phyloP scores from a whole-genome alignment of 2,113 vertebrate species.

The Leptocoma aspasia region DNA sequence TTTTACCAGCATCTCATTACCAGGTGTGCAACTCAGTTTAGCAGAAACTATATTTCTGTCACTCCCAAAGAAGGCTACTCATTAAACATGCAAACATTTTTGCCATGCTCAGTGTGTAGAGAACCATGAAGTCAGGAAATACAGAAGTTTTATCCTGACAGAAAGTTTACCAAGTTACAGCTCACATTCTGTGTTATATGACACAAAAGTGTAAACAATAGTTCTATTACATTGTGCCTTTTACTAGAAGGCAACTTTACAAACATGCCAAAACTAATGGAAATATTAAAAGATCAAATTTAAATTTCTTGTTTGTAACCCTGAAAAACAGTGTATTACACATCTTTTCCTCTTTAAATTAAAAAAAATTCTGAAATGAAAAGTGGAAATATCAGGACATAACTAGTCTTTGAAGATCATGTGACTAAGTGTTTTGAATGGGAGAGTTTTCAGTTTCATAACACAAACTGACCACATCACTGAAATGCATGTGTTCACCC shows the following conservation, averaged over 20 bases:
- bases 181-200: not conserved
- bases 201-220: not conserved
- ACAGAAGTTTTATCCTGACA: not conserved
- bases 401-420: not conserved
- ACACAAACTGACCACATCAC: not conserved
- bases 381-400: not conserved
- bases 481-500: not conserved
- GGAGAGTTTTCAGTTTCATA: not conserved
- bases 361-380: not conserved
- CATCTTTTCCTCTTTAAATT: not conserved
- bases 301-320: not conserved
- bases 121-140: not conserved
- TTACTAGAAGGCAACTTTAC: not conserved
- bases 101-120: not conserved
- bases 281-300: not conserved
- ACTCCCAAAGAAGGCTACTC: not conserved
- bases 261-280: not conserved
- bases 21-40: not conserved
- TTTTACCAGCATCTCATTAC: not conserved
- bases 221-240: not conserved
- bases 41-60: not conserved
- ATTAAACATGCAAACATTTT: not conserved
- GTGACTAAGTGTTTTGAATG: not conserved
- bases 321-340: not conserved
- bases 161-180: not conserved